These are phyloP conservation scores for Chrysina gloriosa DNA, from an alignment of 2,888 invertebrate genomes.

Conservation along the genomic window DNA sequence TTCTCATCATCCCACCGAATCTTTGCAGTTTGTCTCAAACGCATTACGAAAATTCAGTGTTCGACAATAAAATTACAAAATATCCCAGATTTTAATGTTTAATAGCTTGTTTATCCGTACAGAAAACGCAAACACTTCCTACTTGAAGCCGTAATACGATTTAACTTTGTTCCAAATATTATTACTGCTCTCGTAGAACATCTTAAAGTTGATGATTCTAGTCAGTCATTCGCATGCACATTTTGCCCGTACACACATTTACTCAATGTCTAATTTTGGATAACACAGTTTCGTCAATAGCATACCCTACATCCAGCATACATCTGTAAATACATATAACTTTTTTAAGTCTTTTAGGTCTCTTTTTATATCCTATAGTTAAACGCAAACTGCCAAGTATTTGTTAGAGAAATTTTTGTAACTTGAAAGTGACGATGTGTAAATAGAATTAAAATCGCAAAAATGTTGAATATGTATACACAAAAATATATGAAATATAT, in stretches of 20 bases:
- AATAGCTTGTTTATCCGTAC: too few species aligned
- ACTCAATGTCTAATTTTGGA: constrained; percentile 21
- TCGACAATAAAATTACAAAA: too few species aligned
- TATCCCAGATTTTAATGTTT: too few species aligned
- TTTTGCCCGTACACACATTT: constrained; percentile 11
- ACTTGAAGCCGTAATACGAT: not conserved
- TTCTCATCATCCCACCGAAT: too few species aligned
- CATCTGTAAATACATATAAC: constrained; percentile 16
- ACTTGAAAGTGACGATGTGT: constrained; percentile 1
- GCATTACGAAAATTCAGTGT: too few species aligned
- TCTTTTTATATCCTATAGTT: constrained; percentile 20
- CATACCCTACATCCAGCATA: constrained; percentile 5
- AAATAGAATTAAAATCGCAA: not conserved
- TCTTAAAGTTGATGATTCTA: not conserved
- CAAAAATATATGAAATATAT: constrained; percentile 1
- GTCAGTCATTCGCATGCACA: not conserved
- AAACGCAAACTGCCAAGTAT: constrained; percentile 21
- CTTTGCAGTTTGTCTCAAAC: too few species aligned
- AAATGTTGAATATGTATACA: constrained; percentile 1
- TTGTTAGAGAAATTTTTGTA: constrained; percentile 23
- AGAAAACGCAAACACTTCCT: constrained; percentile 7
- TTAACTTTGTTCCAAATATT: constrained; percentile 11
- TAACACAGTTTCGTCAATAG: constrained; percentile 18
- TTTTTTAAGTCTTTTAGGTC: constrained; percentile 18
- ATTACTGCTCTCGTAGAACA: not conserved